Conservation (phyloP, 2,113 vertebrate genomes). For the Paradisaea rubra region DNA sequence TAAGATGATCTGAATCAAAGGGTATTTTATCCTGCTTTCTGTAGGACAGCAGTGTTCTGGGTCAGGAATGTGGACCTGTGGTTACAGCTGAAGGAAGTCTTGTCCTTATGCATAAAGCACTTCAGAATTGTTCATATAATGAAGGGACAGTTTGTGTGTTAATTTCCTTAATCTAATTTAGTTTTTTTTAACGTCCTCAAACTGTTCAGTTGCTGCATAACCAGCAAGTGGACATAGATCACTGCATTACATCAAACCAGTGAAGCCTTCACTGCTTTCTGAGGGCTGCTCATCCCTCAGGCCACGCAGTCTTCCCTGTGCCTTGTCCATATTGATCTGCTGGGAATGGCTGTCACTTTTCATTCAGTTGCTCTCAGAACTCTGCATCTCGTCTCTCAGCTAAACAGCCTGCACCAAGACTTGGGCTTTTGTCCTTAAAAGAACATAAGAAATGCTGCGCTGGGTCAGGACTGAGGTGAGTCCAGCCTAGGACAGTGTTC, state of each 20-base stretch:
- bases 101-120: background rate
- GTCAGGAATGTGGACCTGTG: background rate
- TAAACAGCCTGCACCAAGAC: background rate
- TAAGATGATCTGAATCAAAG: constrained; percentile 6
- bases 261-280: background rate
- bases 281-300: background rate
- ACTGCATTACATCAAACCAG: background rate
- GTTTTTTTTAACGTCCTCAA: background rate
- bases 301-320: background rate
- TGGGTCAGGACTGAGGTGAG: background rate
- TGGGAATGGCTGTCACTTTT: background rate
- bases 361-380: background rate
- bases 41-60: background rate
- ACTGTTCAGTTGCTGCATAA: background rate
- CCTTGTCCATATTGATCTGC: background rate
- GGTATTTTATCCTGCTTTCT: background rate
- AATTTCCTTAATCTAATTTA: background rate
- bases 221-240: background rate
- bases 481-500: background rate
- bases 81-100: background rate
- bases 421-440: background rate
- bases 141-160: background rate
- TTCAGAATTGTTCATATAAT: background rate
- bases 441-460: background rate
- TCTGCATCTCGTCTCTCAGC: background rate